Evolutionary conservation across 2,113 vertebrate species (phyloP).

Genomic region (Pyxicephalus adspersus): DNA sequence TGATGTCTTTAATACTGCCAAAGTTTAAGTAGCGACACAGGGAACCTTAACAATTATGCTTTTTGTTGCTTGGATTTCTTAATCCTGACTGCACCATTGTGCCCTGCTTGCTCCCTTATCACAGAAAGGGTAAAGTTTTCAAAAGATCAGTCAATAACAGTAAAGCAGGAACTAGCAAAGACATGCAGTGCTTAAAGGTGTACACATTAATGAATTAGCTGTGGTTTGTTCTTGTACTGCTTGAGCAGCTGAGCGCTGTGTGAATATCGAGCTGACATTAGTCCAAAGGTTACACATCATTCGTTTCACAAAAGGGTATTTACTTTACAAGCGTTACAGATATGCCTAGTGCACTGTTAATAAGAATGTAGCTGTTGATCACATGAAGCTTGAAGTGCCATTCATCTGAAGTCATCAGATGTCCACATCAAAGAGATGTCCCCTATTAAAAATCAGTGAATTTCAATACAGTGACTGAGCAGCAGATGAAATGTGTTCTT

Average conservation of each 20-base stretch:
- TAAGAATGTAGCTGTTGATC: conserved; percentile 67
- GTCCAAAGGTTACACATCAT: conserved; percentile 63
- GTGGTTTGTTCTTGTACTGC: conserved; percentile 59
- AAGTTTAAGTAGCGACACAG: neutral
- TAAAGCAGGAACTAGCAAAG: neutral
- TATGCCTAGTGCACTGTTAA: conserved; percentile 64
- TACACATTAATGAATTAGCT: conserved; percentile 58
- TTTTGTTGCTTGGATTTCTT: neutral
- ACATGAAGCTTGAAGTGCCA: conserved; percentile 61
- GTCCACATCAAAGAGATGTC: conserved; percentile 67
- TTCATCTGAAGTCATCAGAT: conserved; percentile 70
- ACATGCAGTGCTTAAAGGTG: conserved; percentile 44
- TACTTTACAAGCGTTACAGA: conserved; percentile 60
- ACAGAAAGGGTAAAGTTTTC: conserved; percentile 1
- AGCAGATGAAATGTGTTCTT: conserved; percentile 66
- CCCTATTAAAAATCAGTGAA: conserved; percentile 71
- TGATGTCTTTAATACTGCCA: neutral
- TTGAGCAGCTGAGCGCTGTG: conserved; percentile 60
- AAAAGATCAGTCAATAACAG: conserved; percentile 4
- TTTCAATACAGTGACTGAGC: conserved; percentile 63
- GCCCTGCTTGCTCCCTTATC: neutral
- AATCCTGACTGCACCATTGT: neutral
- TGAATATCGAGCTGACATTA: conserved; percentile 61
- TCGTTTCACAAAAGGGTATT: conserved; percentile 61
- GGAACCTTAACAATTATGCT: neutral